phyloP scores from a whole-genome alignment of 2,888 invertebrate genomes.

The Eurois occulta region DNA sequence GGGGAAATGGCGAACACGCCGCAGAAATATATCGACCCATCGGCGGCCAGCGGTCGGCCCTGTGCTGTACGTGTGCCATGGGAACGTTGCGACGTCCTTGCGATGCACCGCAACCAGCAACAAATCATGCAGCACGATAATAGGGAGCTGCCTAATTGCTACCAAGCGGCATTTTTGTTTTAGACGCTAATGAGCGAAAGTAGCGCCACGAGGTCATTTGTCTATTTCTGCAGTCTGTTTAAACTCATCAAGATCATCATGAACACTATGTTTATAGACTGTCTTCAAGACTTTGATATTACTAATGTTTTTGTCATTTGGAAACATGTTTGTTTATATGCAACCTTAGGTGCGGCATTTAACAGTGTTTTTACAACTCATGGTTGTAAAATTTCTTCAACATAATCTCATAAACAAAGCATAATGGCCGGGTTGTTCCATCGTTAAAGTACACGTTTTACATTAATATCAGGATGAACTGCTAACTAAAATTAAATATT shows the following conservation, averaged over 20 bases:
- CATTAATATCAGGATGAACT: constrained; percentile 1
- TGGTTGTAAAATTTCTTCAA: constrained; percentile 31
- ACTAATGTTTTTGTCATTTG: constrained; percentile 29
- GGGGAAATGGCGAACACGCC: constrained; percentile 83
- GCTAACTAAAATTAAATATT: constrained; percentile 13
- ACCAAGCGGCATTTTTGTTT: constrained; percentile 37
- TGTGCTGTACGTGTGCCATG: constrained; percentile 77
- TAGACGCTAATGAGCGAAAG: constrained; percentile 55
- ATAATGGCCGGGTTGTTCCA: constrained; percentile 3
- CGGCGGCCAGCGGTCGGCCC: constrained; percentile 78
- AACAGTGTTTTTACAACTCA: constrained; percentile 34
- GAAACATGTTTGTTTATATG: constrained; percentile 38
- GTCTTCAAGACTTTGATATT: constrained; percentile 40
- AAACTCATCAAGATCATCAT: constrained; percentile 47
- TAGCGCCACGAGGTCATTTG: constrained; percentile 63
- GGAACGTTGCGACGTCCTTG: constrained; percentile 80
- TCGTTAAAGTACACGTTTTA: constrained; percentile 23
- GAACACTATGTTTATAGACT: constrained; percentile 53
- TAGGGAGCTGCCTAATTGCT: constrained; percentile 56
- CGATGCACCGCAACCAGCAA: constrained; percentile 74
- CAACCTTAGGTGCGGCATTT: constrained; percentile 25
- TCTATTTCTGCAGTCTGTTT: constrained; percentile 56
- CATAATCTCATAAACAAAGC: constrained; percentile 27
- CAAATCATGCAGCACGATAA: constrained; percentile 63
- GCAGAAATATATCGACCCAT: constrained; percentile 89